Evolutionary conservation across 2,888 invertebrate genomes (phyloP).

Genomic region (Imbricaverruca yamaguchii): DNA sequence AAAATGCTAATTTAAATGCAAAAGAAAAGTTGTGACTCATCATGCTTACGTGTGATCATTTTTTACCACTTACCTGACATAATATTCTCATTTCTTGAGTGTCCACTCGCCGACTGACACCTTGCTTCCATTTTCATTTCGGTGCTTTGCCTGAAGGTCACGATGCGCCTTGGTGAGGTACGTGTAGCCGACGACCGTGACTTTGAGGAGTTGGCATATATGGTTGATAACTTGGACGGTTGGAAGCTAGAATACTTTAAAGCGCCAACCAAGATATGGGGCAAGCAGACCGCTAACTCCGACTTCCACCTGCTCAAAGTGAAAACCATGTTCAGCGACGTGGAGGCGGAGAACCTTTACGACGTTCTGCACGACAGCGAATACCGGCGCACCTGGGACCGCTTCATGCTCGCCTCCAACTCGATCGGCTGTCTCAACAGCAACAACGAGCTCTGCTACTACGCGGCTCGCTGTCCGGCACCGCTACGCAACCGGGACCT

Average conservation of each 20-base stretch:
- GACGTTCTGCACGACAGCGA: conserved; percentile 87
- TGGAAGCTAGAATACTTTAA: conserved; percentile 78
- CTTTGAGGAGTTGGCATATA: conserved; percentile 65
- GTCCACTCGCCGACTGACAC: too few relatives aligned
- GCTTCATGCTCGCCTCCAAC: conserved; percentile 74
- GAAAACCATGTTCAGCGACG: conserved; percentile 59
- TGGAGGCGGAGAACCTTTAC: conserved; percentile 65
- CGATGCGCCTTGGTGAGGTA: conserved; percentile 43
- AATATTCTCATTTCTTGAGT: too few relatives aligned
- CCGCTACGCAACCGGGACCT: conserved; percentile 86
- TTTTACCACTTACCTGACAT: too few relatives aligned
- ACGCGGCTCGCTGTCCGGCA: conserved; percentile 79
- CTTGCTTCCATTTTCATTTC: too few relatives aligned
- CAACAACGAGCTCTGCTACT: conserved; percentile 87
- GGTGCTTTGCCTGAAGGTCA: too few relatives aligned
- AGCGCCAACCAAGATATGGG: conserved; percentile 56
- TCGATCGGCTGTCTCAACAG: conserved; percentile 86
- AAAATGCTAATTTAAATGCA: too few relatives aligned
- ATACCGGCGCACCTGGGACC: conserved; percentile 82
- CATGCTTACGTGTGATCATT: too few relatives aligned
- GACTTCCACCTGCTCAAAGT: conserved; percentile 58
- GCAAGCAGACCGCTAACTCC: conserved; percentile 51
- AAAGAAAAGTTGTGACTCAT: too few relatives aligned
- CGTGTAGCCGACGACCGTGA: conserved; percentile 83
- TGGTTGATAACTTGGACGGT: conserved; percentile 64